Percentiles rank a stretch among this genome's conserved stretches.
These are phyloP conservation scores for Drosophila parthenogenetica DNA, from an alignment of 2,888 invertebrate genomes.

Conservation along the genomic window DNA sequence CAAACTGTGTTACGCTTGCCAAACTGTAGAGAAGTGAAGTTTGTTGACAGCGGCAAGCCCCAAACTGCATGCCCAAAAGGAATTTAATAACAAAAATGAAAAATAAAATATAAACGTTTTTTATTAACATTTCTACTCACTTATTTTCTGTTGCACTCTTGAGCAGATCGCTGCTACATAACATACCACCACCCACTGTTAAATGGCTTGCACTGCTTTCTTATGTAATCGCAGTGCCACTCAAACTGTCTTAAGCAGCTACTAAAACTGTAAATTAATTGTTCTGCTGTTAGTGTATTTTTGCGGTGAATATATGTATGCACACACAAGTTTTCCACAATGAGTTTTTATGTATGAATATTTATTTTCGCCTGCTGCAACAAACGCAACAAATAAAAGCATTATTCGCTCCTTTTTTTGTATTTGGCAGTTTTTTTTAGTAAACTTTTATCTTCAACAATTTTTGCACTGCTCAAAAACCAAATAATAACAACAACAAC, in stretches of 20 bases:
- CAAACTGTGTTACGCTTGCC: neutral
- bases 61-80: no score
- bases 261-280: no score
- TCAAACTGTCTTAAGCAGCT: no score
- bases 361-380: constrained; percentile 37
- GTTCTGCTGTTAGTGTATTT: neutral
- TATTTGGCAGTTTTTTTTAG: constrained; percentile 28
- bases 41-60: no score
- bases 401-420: constrained; percentile 25
- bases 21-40: neutral
- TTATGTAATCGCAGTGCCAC: no score
- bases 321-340: neutral
- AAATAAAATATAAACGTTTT: no score
- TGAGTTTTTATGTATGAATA: constrained; percentile 25
- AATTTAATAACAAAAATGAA: neutral
- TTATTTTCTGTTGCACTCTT: no score
- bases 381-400: constrained; percentile 13
- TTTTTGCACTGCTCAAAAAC: constrained; percentile 51
- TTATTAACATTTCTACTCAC: no score
- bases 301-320: no score
- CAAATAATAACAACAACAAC: constrained; percentile 40
- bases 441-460: constrained; percentile 55
- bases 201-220: no score
- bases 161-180: no score
- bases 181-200: no score